Conservation (phyloP, 2,797 vertebrate genomes). For the Gobio occitaniae region DNA sequence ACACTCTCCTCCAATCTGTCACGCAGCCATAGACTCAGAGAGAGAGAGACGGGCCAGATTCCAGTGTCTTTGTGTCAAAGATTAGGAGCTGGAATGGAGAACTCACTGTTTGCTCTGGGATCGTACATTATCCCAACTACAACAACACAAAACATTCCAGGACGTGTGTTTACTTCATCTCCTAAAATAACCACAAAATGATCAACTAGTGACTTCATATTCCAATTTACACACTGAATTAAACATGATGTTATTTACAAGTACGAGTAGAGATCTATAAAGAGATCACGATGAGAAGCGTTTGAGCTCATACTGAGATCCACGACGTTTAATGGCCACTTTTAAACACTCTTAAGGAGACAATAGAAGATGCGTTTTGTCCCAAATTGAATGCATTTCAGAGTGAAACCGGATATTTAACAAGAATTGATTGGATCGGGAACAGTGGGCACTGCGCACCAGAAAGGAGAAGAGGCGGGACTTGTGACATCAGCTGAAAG, state of each 20-base stretch:
- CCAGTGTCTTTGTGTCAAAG: slow-evolving; percentile 80
- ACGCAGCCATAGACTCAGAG: slow-evolving; percentile 71
- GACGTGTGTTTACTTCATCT: background rate
- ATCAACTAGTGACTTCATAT: background rate
- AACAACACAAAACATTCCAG: slow-evolving; percentile 72
- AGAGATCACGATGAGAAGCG: no score
- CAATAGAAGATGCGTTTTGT: background rate
- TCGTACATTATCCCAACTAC: slow-evolving; percentile 73
- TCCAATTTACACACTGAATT: background rate
- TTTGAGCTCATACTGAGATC: background rate
- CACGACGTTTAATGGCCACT: background rate
- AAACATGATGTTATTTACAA: background rate
- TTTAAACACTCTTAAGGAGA: background rate
- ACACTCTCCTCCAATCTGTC: slow-evolving; percentile 82
- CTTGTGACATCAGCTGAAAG: background rate
- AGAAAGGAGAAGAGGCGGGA: background rate
- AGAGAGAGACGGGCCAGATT: slow-evolving; percentile 72
- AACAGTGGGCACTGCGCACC: background rate
- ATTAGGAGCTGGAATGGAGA: slow-evolving; percentile 80
- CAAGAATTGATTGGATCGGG: background rate
- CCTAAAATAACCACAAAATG: background rate
- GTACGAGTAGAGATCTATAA: background rate
- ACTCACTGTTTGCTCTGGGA: slow-evolving; percentile 75
- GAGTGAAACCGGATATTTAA: background rate
- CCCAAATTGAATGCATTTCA: background rate